Conservation (phyloP, 1,140 invertebrate species). For the Caerostris extrusa region DNA sequence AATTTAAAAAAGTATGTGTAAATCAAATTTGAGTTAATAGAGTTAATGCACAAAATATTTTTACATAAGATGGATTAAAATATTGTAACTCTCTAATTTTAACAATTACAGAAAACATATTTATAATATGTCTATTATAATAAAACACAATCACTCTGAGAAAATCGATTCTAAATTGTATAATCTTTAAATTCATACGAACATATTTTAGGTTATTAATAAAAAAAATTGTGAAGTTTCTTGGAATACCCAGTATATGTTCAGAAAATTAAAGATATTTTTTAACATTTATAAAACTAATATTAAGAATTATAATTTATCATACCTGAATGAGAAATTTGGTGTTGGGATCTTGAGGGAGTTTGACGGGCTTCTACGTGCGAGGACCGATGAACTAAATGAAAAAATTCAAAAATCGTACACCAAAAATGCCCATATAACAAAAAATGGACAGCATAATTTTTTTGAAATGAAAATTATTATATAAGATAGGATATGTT, state of each 20-base stretch:
- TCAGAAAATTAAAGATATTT: background rate
- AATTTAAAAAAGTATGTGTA: no score
- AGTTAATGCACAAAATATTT: no score
- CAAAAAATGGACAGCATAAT: background rate
- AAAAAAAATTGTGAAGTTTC: no score
- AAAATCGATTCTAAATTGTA: no score
- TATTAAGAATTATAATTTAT: conserved; percentile 31
- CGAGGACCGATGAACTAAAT: conserved; percentile 53
- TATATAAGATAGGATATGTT: background rate
- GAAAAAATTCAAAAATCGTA: conserved; percentile 16
- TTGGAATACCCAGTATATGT: background rate
- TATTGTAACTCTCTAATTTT: no score
- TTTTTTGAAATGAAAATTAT: background rate
- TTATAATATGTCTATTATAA: no score
- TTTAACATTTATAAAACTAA: background rate
- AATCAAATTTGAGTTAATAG: no score
- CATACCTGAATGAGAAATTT: conserved; percentile 72
- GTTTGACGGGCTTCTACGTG: conserved; percentile 69
- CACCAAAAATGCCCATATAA: background rate
- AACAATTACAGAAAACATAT: no score
- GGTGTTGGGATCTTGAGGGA: conserved; percentile 61
- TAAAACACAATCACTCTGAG: no score
- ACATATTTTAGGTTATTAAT: no score
- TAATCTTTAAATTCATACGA: no score
- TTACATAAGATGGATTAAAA: no score